Evolutionary conservation across 2,888 invertebrate genomes (phyloP).

Genomic region (Mythimna lalbum): DNA sequence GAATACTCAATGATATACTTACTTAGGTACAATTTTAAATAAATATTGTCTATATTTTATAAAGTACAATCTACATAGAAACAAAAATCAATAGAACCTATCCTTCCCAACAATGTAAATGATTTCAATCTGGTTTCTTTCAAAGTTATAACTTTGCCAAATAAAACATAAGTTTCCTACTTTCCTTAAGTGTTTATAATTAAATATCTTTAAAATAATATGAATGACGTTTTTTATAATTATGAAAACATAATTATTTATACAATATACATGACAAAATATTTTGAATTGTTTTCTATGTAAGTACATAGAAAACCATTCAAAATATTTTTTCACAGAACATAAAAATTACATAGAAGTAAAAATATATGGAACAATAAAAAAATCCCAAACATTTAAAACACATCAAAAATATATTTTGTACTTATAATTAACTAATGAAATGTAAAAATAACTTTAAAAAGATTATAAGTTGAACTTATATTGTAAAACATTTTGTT

Average conservation of each 20-base stretch:
- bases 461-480: constrained; percentile 13
- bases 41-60: constrained; percentile 14
- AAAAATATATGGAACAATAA: constrained; percentile 4
- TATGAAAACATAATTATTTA: background rate
- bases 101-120: constrained; percentile 42
- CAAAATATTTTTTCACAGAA: constrained; percentile 1
- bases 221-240: too few relatives aligned
- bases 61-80: background rate
- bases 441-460: constrained; percentile 57
- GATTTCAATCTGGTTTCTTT: constrained; percentile 35
- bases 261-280: background rate
- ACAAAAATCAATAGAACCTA: constrained; percentile 2
- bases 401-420: constrained; percentile 50
- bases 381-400: constrained; percentile 26
- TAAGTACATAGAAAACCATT: constrained; percentile 8
- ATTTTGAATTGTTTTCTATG: too few relatives aligned
- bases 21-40: background rate
- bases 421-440: constrained; percentile 56
- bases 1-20: background rate
- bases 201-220: too few relatives aligned
- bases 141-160: background rate
- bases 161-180: background rate
- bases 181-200: background rate
- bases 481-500: constrained; percentile 8
- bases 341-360: constrained; percentile 17